Base-by-base conservation (phyloP, 2,888 invertebrate genomes). In the Lymantria dispar region DNA sequence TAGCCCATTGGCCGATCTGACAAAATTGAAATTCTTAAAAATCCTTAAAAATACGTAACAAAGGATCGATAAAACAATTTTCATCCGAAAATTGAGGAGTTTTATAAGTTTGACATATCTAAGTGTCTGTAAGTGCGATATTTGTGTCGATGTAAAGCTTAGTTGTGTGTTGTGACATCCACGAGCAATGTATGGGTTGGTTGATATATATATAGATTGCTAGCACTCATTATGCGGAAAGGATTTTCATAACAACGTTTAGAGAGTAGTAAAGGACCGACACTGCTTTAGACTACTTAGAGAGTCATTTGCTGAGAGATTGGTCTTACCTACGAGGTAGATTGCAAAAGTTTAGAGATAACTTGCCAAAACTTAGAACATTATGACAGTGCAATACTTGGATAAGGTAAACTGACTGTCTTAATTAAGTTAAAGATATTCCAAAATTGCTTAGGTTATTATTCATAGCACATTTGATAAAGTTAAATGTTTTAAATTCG, bases 301-400 rank as follows among this genome's bases (percentile, higher is more conserved):
- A 83, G 78, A 81, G 76, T 76, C 83, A 85, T 87, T 88, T 86
- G 74, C 84, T 80, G 78, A 78, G 79, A 84, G 81, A 86, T 87
- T 80, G 85, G 81, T 77, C 76, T 83, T 76, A 83, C 85, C 85
- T 84, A 83, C 80, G 78, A 85, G 85, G 85, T 87, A 87, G 84
- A 89, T 88, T 84, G 85, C 79, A 61, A 73, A 90, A 90, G 85
- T 89, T 89, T 74, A 76, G 72, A 85, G 81, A 89, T 90, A 89
- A 86, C 87, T 88, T 80, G 76, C 75, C 78, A 64, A 78, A 90
- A 91, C 88, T 91, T 88, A 69, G 83, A 78, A 83, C 87, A 79
- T 87, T 89, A 87, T 88, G 87, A 86, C 80, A 80, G 82, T 85
- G 81, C 86, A 87, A 84, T 85, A 86, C 81, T 87, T 76, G 78